Evolutionary conservation across 2,888 invertebrate species (phyloP).

Genomic region (Toxonevra muliebris): DNA sequence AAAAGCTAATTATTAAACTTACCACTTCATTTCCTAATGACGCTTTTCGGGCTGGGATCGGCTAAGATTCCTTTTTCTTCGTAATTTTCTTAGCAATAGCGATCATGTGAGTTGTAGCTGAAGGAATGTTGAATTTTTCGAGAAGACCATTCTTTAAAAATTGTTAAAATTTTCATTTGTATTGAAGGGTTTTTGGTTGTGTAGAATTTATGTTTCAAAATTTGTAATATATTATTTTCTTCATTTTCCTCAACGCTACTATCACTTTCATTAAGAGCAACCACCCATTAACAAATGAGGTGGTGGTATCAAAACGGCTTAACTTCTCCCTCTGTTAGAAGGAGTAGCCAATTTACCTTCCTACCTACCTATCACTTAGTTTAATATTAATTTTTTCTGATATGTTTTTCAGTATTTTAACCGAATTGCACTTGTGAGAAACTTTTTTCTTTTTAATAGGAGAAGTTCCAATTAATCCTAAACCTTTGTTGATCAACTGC

Average conservation of each 20-base stretch:
- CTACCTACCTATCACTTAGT: neutral
- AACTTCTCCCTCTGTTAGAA: too few relatives aligned
- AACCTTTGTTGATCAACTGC: conserved; percentile 6
- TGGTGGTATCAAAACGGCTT: too few relatives aligned
- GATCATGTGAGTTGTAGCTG: conserved; percentile 14
- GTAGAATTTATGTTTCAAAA: neutral
- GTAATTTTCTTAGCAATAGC: conserved; percentile 6
- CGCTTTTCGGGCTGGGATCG: neutral
- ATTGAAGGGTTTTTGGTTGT: neutral
- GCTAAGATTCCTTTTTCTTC: conserved; percentile 18
- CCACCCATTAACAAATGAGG: too few relatives aligned
- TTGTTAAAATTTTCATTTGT: conserved; percentile 13
- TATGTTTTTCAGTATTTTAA: neutral
- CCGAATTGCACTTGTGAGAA: neutral
- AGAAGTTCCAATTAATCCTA: neutral
- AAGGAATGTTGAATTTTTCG: conserved; percentile 6
- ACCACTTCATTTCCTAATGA: conserved; percentile 6
- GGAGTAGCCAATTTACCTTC: too few relatives aligned
- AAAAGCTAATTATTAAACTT: neutral
- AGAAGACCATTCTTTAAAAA: conserved; percentile 10
- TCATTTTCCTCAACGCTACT: conserved; percentile 4
- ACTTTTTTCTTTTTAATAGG: neutral
- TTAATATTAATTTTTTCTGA: neutral
- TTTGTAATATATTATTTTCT: neutral
- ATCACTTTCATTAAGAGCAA: neutral